phyloP scores from a whole-genome alignment of 2,113 vertebrate genomes.

The Callipepla squamata region DNA sequence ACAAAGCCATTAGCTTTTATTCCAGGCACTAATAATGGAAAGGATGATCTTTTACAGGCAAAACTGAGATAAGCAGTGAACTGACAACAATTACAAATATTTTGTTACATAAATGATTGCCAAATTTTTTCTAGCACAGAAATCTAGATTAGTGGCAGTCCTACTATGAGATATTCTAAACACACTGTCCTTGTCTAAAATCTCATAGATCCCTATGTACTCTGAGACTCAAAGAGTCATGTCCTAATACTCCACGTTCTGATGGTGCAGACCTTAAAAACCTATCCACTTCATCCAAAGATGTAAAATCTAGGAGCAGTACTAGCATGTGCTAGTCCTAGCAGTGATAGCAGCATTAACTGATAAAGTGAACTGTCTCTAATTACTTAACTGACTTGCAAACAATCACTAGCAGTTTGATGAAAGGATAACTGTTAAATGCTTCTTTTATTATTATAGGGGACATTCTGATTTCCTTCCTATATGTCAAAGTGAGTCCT shows the following conservation, averaged over 20 bases:
- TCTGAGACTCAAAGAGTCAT: background rate
- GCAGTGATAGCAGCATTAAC: background rate
- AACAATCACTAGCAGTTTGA: background rate
- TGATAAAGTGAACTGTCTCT: background rate
- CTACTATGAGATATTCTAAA: background rate
- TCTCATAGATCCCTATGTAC: background rate
- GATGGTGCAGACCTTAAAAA: background rate
- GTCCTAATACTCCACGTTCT: too few relatives aligned
- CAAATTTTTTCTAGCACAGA: background rate
- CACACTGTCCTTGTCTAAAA: background rate
- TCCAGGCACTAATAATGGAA: background rate
- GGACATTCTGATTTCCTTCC: background rate
- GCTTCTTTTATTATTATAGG: background rate
- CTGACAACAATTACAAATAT: background rate
- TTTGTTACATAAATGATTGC: background rate
- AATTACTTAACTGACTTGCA: background rate
- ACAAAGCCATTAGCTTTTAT: background rate
- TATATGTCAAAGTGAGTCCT: background rate
- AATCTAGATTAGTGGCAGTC: background rate
- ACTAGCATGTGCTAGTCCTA: rapidly evolving
- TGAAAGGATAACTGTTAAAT: background rate
- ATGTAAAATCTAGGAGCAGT: background rate
- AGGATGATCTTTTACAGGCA: background rate
- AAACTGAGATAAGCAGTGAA: background rate
- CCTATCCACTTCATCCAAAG: background rate